Evolutionary conservation across 2,113 vertebrate species (phyloP).

Genomic region (Pleuronectes platessa): DNA sequence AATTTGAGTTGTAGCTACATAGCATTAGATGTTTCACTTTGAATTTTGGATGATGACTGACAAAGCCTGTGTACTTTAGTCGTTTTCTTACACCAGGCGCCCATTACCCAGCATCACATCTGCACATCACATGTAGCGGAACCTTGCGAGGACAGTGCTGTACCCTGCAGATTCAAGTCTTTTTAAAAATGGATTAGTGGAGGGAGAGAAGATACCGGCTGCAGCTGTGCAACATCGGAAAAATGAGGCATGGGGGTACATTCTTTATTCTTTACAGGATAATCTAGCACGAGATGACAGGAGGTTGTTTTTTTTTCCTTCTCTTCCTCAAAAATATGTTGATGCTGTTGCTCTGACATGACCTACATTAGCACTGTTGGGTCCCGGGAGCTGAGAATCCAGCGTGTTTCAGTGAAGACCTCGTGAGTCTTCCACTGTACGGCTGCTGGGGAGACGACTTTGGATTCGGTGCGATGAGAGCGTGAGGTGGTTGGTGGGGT

Average conservation of each 20-base stretch:
- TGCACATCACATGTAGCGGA: neutral
- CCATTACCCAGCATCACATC: too few species aligned
- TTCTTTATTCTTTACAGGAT: slow-evolving; percentile 8
- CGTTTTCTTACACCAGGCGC: neutral
- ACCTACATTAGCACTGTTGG: neutral
- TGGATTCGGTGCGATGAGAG: neutral
- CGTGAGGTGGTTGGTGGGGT: too few species aligned
- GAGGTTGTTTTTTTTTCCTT: neutral
- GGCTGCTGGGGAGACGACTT: neutral
- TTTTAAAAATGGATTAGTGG: neutral
- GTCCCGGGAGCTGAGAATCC: neutral
- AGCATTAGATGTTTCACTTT: too few species aligned
- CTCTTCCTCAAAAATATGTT: neutral
- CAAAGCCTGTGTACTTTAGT: neutral
- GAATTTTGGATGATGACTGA: too few species aligned
- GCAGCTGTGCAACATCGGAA: neutral
- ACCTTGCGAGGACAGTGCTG: neutral
- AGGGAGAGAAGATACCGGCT: neutral
- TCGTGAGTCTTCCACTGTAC: neutral
- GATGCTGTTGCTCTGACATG: neutral
- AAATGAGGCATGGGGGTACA: neutral
- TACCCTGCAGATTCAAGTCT: neutral
- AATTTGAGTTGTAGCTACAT: too few species aligned
- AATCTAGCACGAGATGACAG: neutral
- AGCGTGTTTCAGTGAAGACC: neutral